phyloP scores from a whole-genome alignment of 2,797 vertebrate genomes.

The Sternarchorhynchus goeldii region DNA sequence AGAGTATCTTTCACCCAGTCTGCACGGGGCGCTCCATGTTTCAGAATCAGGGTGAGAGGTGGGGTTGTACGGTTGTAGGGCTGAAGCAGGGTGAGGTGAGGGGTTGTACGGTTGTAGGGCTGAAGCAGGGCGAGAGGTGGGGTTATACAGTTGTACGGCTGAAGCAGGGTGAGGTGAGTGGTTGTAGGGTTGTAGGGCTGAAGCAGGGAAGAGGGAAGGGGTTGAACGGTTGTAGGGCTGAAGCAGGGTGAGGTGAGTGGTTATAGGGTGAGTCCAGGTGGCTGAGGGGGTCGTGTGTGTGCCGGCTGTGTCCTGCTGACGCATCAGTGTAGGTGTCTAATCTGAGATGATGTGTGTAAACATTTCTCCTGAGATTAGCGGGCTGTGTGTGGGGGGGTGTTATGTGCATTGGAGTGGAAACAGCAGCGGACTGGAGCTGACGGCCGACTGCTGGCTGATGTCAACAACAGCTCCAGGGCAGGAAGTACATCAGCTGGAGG shows the following conservation, averaged over 20 bases:
- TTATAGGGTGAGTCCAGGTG: not conserved
- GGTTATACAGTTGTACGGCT: too few species aligned
- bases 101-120: too few species aligned
- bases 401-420: constrained; percentile 61
- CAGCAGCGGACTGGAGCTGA: constrained; percentile 58
- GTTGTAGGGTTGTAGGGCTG: too few species aligned
- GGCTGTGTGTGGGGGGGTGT: constrained; percentile 20
- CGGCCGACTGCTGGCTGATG: constrained; percentile 67
- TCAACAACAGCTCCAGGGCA: constrained; percentile 75
- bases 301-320: constrained; percentile 9
- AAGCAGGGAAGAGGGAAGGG: too few species aligned
- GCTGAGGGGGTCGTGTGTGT: constrained; percentile 2
- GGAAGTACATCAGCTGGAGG: constrained; percentile 73
- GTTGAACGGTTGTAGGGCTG: too few species aligned
- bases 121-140: too few species aligned
- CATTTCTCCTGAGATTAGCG: constrained; percentile 62
- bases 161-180: too few species aligned
- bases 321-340: constrained; percentile 58
- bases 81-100: too few species aligned
- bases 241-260: not conserved
- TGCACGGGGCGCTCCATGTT: not conserved
- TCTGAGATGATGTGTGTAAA: constrained; percentile 61
- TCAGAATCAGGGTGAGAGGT: too few species aligned
- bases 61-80: too few species aligned
- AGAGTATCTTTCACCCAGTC: constrained; percentile 8